These are phyloP conservation scores for Amiota minor DNA, from an alignment of 2,888 invertebrate genomes.

Conservation along the genomic window DNA sequence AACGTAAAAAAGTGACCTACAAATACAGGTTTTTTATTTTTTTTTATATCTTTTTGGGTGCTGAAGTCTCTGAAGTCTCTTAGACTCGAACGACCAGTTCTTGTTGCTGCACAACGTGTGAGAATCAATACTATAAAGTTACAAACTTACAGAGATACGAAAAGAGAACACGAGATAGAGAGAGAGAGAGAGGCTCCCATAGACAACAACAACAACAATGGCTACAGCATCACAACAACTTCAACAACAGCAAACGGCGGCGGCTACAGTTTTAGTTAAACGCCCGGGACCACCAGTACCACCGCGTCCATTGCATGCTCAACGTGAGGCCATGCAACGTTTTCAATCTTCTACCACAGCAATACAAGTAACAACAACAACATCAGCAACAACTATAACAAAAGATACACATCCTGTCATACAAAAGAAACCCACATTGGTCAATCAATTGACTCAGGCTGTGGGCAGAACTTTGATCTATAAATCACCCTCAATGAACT, in stretches of 20 bases:
- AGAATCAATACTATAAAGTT: conserved; percentile 22
- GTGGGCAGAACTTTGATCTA: conserved; percentile 73
- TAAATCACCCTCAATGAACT: conserved; percentile 71
- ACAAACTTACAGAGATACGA: background rate
- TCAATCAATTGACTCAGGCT: conserved; percentile 58
- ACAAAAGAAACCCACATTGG: conserved; percentile 62
- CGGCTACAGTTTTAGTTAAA: conserved; percentile 75
- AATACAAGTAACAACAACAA: conserved; percentile 45
- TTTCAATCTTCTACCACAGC: conserved; percentile 43
- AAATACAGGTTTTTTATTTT: conserved; percentile 65
- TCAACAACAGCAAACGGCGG: conserved; percentile 50
- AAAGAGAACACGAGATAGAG: conserved; percentile 11
- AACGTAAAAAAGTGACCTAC: conserved; percentile 67
- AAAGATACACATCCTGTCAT: conserved; percentile 53
- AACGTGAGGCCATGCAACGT: conserved; percentile 47
- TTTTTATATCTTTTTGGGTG: background rate
- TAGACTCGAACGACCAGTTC: conserved; percentile 28
- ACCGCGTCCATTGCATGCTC: conserved; percentile 80
- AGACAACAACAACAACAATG: conserved; percentile 37
- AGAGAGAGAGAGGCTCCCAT: conserved; percentile 28
- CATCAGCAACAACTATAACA: conserved; percentile 37
- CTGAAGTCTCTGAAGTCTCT: conserved; percentile 35
- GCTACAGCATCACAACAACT: conserved; percentile 47
- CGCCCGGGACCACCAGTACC: conserved; percentile 84
- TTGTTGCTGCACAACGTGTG: conserved; percentile 6